Base-by-base conservation (phyloP, 1,140 invertebrate genomes). In the Lasaia peninsularis region DNA sequence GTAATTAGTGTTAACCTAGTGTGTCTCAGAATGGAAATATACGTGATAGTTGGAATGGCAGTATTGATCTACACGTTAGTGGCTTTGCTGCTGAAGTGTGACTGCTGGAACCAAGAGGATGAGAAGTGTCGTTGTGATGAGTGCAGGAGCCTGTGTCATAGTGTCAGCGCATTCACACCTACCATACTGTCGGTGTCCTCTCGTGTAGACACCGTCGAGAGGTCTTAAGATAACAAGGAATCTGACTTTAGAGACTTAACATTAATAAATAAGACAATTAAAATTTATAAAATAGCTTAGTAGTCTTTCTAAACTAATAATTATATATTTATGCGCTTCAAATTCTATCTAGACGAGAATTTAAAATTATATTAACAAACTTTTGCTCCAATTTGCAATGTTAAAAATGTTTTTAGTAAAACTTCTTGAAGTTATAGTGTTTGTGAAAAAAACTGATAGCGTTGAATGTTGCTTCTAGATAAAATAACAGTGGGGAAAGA, bases 41-140 rank as follows among this genome's bases (percentile, higher is more conserved):
- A 86, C 62, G 60, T 86, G 44, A 74, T 86, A 44, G 57, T 88
- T 44, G 81, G 80, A 34, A 77, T 86, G 70, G 81, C 77, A 21
- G 73, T 86, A 12, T 60, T 88, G 51, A 73, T 88, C 8, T 88
- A 88, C 62, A 71, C 71, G 20, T 58, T 86, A 8, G 60, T 85
- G 52, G 71, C 73, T 7, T 44, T 85, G 5, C 16, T 86, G 1
- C 24, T 80, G 16, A 86, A 80, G 61, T 75, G 78, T n/a, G 73
- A 76, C 44, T 82, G 80, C 54, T 88, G 81, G 75, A 73, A 67
- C 21, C 60, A 59, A 18, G 67, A 75, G 18, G 61, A 65, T 11
- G 70, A 78, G 37, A 80, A 77, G 67, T 88, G 83, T 56, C 56
- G 67, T 20, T 88, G 85, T 58, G 83, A 88, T 10, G 78, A 84